phyloP scores from a whole-genome alignment of 53 echinoderm and acorn worm species.

The Paracentrotus lividus region DNA sequence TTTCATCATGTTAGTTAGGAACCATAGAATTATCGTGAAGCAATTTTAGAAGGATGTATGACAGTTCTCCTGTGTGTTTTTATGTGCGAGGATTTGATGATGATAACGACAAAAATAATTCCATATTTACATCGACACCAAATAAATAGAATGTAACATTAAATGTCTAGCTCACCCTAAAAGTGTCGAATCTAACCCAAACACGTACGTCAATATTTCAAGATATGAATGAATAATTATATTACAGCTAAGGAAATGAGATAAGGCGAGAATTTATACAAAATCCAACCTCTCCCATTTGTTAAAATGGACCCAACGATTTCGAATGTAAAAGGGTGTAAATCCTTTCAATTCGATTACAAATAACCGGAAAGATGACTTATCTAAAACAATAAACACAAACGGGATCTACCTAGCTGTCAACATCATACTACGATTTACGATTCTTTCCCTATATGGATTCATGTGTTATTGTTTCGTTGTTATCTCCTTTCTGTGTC shows the following conservation, averaged over 20 bases:
- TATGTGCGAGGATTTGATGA: no score
- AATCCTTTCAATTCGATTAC: not conserved
- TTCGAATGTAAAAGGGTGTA: not conserved
- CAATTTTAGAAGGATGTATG: no score
- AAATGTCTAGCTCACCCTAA: no score
- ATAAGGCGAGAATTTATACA: not conserved
- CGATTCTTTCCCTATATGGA: not conserved
- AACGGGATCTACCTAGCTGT: not conserved
- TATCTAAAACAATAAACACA: not conserved
- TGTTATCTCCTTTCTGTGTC: not conserved
- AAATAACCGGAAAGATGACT: not conserved
- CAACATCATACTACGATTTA: conserved; percentile 6
- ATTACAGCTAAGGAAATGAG: not conserved
- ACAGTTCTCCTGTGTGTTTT: no score
- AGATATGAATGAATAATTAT: not conserved
- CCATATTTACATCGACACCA: no score
- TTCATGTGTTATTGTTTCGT: not conserved
- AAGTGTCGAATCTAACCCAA: not conserved
- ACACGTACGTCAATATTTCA: not conserved
- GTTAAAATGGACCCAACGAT: not conserved
- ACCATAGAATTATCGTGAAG: no score
- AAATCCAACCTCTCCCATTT: not conserved
- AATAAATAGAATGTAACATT: no score
- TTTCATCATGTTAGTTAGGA: no score
- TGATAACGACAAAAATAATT: no score